Base-by-base conservation (phyloP, 2,888 invertebrate genomes). In the Ecdyonurus torrentis region DNA sequence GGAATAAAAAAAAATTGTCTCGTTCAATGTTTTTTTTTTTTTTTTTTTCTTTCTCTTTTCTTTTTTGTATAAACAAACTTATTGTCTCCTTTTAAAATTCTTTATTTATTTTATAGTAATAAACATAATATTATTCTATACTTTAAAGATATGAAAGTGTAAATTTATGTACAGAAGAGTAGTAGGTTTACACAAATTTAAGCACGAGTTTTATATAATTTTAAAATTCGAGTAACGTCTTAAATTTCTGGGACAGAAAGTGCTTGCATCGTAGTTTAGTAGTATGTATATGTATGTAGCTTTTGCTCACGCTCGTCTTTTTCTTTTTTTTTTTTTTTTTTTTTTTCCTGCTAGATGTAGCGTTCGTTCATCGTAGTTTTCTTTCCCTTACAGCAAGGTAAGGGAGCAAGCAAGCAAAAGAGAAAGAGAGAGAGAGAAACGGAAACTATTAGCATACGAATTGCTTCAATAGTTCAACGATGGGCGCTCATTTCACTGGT, bases 401-500 rank as follows among this genome's bases (percentile, higher is more conserved):
- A 37, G 37, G 37, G 37, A 37, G 37, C 37, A 15, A 37, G 37
- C 15, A 15, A 37, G 15, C 37, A 37, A 55, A 20, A 55, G 55
- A 22, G n/a, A 55, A n/a, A 55, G n/a, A 55, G 55, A 22, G 55
- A 55, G 55, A 22, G 22, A 55, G 22, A 20, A 55, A 55, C 55
- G 55, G 55, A 55, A 55, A 55, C 55, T 55, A 55, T 55, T 55
- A 55, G 55, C 55, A 55, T 55, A 55, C 55, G 55, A 55, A 55
- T 55, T 55, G 55, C 55, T 55, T 55, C 55, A 55, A 55, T 55
- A 55, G 55, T 55, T 55, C 55, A 37, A 15, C 37, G 37, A 37
- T 37, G 37, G 37, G 37, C 37, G 37, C 37, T 37, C 37, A 37
- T 37, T 1, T 58, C 1, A 22, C 19, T 1, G 10, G 1, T 18